A percentile compares a stretch with the other conserved stretches of the same genome.
Evolutionary conservation across 2,797 vertebrate genomes (phyloP).

Genomic region (Xyrichtys novacula): DNA sequence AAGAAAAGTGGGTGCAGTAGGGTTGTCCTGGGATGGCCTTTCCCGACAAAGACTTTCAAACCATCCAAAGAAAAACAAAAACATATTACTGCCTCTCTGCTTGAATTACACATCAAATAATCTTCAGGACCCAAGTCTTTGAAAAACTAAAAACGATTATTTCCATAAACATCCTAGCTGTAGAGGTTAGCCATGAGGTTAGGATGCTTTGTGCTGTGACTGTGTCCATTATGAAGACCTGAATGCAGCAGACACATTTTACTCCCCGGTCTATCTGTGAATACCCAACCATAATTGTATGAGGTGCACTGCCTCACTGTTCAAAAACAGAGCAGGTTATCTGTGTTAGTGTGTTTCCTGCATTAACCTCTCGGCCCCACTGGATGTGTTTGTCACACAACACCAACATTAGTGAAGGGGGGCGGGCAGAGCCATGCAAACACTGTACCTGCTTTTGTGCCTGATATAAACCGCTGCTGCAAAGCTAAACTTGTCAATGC

Average conservation of each 20-base stretch:
- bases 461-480: background rate
- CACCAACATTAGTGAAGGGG: background rate
- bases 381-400: constrained; percentile 10
- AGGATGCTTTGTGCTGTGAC: constrained; percentile 20
- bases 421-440: constrained; percentile 8
- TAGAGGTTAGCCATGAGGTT: constrained; percentile 12
- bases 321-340: constrained; percentile 20
- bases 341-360: constrained; percentile 23
- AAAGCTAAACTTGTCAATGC: background rate
- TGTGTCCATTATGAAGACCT: constrained; percentile 23
- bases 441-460: constrained; percentile 1
- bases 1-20: background rate
- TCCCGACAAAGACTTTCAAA: too few species aligned
- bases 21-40: background rate
- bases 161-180: constrained; percentile 15
- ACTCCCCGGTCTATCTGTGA: constrained; percentile 21
- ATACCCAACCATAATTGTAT: constrained; percentile 32
- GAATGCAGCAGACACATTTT: constrained; percentile 21
- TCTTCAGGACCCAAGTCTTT: background rate
- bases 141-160: background rate
- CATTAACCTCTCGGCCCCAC: constrained; percentile 20
- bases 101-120: background rate
- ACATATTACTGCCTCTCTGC: background rate
- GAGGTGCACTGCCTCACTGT: constrained; percentile 11
- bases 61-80: too few species aligned